Base-by-base conservation (phyloP, 2,888 invertebrate genomes). In the Choristoneura rosaceana region DNA sequence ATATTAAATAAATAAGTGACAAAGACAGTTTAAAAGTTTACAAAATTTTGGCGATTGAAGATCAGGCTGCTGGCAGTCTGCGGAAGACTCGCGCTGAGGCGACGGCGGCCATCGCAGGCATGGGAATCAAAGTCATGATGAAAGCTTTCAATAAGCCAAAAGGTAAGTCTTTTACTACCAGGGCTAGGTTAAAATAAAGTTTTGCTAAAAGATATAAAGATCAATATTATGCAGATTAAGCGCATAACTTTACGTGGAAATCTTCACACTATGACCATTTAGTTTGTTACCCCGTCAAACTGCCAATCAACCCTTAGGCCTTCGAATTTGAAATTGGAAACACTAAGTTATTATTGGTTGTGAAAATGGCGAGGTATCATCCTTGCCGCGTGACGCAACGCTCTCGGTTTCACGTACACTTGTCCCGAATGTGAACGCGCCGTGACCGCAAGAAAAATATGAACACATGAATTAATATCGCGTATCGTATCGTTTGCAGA, bases 41-140 rank as follows among this genome's bases (percentile, higher is more conserved):
- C 76, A 69, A 77, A 80, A 81, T 82, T 82, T 77, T 80, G 79
- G 14, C 33, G 78, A 76, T 81, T 81, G 81, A 82, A 77, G 77
- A 80, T 70, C 34, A 77, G 79, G 79, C 81, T 79, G 82, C 83
- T 75, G 78, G 80, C 77, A 87, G 86, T 85, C 88, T 85, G 86
- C 82, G 82, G 86, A 87, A 86, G 87, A 86, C 80, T 80, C 75
- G 78, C 80, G 82, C 85, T 82, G 77, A 84, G 90, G 91, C 88
- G 89, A 86, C 89, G 89, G 90, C 88, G 90, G 90, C 90, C 87
- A 90, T 91, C 82, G 94, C 94, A 94, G 97, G 96, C 95, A 97
- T 97, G 97, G 97, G 97, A 96, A 97, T 97, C 95, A 97, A 97
- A 96, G 95, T 96, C 94, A 95, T 95, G 95, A 97, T 97, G 97